A percentile compares a stretch with the other conserved stretches of the same genome.
phyloP scores from a whole-genome alignment of 2,113 vertebrate genomes.

The Athene noctua region DNA sequence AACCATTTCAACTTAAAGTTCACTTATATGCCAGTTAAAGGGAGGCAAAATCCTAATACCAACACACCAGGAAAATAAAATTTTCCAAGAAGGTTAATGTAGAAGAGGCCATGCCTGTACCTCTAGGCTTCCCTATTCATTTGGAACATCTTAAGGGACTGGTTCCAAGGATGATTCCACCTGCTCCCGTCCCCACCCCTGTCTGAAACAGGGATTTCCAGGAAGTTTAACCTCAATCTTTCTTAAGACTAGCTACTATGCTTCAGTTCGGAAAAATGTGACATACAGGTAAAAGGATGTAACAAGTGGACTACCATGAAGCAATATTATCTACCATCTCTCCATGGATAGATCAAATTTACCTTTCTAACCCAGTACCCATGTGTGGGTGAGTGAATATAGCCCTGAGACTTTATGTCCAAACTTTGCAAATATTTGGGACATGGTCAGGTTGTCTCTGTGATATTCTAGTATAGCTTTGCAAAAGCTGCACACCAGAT shows the following conservation, averaged over 20 bases:
- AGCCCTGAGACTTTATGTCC: neutral
- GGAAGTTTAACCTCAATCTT: neutral
- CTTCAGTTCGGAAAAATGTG: neutral
- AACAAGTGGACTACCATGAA: neutral
- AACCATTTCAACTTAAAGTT: neutral
- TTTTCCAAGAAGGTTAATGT: neutral
- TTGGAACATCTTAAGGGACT: neutral
- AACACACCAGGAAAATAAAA: neutral
- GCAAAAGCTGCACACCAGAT: neutral
- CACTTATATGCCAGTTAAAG: neutral
- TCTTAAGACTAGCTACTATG: neutral
- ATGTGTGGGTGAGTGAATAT: neutral
- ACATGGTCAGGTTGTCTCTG: neutral
- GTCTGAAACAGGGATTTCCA: neutral
- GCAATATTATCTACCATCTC: neutral
- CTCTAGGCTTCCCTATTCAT: neutral
- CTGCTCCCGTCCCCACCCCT: neutral
- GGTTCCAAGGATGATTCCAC: neutral
- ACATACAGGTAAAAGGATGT: no score
- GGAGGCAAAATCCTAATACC: neutral
- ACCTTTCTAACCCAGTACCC: neutral
- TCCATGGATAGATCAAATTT: neutral
- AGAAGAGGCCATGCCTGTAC: neutral
- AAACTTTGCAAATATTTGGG: neutral
- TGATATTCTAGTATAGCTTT: neutral